Percentiles rank a stretch among this genome's conserved stretches.
Conservation (phyloP, 2,888 invertebrate species). For the Minunthozetes semirufus region DNA sequence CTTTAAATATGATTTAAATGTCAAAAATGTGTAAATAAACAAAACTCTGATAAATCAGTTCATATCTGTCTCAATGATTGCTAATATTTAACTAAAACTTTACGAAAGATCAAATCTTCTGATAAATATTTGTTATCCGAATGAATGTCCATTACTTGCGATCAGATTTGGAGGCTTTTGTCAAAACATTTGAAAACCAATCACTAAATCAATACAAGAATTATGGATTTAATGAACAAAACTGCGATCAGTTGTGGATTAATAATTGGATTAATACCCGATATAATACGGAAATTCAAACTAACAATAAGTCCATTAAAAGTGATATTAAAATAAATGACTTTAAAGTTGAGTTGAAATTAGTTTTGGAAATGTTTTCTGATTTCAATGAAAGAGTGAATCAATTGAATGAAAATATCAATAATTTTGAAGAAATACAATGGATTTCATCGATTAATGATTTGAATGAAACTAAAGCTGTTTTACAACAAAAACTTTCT, state of each 20-base stretch:
- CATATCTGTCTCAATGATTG: background rate
- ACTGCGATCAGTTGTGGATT: background rate
- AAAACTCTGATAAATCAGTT: background rate
- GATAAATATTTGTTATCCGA: background rate
- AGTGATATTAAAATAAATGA: background rate
- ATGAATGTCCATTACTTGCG: constrained; percentile 1
- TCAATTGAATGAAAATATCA: background rate
- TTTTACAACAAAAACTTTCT: background rate
- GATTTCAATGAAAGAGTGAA: background rate
- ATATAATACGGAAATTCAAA: background rate
- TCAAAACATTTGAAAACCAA: background rate
- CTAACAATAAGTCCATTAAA: background rate
- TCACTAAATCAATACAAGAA: background rate
- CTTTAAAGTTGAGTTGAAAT: constrained; percentile 3
- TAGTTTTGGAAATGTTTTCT: background rate
- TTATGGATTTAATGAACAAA: background rate
- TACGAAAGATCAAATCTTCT: background rate
- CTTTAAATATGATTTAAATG: background rate
- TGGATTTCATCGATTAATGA: background rate
- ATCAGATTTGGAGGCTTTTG: constrained; percentile 3
- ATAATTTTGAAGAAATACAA: background rate
- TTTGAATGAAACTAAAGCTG: background rate
- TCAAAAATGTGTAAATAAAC: background rate
- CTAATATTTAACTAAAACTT: background rate
- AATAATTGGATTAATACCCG: background rate